Percentiles rank a stretch among this genome's conserved stretches.
Conservation (phyloP, 2,113 vertebrate species). For the Progne subis region DNA sequence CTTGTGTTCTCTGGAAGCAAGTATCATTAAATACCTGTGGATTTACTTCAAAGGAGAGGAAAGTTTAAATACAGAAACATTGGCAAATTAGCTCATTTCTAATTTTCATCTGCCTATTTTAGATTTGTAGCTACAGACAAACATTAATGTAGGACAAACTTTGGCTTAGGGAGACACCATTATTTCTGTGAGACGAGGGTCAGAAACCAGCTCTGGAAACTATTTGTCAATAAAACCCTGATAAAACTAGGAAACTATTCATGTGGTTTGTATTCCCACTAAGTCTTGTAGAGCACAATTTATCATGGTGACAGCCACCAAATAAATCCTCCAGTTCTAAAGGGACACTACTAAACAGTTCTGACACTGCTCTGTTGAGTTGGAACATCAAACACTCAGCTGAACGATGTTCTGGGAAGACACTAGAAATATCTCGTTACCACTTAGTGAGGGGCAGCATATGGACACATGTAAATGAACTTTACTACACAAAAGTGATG, state of each 20-base stretch:
- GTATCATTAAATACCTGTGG: slow-evolving; percentile 20
- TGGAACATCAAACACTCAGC: background rate
- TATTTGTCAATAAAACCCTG: slow-evolving; percentile 15
- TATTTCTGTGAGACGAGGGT: background rate
- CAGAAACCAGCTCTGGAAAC: slow-evolving; percentile 37
- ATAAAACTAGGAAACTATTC: slow-evolving; percentile 46
- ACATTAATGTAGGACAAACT: background rate
- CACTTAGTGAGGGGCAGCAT: background rate
- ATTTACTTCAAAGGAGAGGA: slow-evolving; percentile 37
- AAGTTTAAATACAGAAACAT: slow-evolving; percentile 31
- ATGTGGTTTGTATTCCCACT: slow-evolving; percentile 25
- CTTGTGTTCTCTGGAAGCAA: slow-evolving; percentile 23
- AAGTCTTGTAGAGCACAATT: background rate
- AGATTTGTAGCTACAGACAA: slow-evolving; percentile 21
- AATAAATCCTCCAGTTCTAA: background rate
- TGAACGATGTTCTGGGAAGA: background rate
- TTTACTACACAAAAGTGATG: background rate
- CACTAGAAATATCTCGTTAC: background rate
- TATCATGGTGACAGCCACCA: slow-evolving; percentile 6
- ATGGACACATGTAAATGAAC: background rate
- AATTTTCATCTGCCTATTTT: slow-evolving; percentile 31
- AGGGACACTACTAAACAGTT: background rate
- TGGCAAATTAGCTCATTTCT: slow-evolving; percentile 21
- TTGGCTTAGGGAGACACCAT: background rate
- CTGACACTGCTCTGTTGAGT: background rate